A percentile compares a stretch with the other conserved stretches of the same genome.
Evolutionary conservation across 2,797 vertebrate genomes (phyloP).

Genomic region (Pogonophryne albipinna): DNA sequence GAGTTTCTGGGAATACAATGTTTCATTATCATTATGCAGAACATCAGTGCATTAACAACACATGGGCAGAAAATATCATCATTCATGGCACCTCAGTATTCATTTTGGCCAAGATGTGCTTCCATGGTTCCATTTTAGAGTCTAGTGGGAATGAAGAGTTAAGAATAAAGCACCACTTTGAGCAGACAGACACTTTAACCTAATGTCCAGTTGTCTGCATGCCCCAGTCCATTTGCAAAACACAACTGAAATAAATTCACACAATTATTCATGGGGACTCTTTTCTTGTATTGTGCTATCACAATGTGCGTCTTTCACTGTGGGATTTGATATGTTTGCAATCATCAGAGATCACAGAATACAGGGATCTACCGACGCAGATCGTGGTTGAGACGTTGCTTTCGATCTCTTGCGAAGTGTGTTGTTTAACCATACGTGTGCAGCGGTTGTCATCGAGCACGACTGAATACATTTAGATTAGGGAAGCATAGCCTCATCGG

Average conservation of each 20-base stretch:
- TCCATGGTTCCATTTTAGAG: background rate
- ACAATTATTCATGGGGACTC: constrained; percentile 10
- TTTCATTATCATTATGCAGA: background rate
- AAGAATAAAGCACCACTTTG: constrained; percentile 6
- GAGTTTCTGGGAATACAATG: background rate
- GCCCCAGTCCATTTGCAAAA: background rate
- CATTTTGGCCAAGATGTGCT: background rate
- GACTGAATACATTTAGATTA: background rate
- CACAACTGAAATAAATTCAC: background rate
- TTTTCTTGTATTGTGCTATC: constrained; percentile 11
- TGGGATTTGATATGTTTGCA: background rate
- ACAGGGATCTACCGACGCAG: background rate
- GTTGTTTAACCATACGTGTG: constrained; percentile 30
- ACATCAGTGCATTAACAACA: background rate
- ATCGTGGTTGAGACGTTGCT: constrained; percentile 31
- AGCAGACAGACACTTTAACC: constrained; percentile 15
- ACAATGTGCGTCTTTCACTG: background rate
- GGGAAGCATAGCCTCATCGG: background rate
- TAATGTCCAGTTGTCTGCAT: constrained; percentile 20
- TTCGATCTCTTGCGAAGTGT: constrained; percentile 48
- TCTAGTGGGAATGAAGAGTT: background rate
- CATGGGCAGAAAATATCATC: background rate
- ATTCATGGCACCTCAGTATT: constrained; percentile 8
- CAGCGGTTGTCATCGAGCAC: background rate
- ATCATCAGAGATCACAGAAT: background rate